A percentile compares a stretch with the other conserved stretches of the same genome.
Evolutionary conservation across 2,888 invertebrate species (phyloP).

Genomic region (Glyphotaelius pellucidus): DNA sequence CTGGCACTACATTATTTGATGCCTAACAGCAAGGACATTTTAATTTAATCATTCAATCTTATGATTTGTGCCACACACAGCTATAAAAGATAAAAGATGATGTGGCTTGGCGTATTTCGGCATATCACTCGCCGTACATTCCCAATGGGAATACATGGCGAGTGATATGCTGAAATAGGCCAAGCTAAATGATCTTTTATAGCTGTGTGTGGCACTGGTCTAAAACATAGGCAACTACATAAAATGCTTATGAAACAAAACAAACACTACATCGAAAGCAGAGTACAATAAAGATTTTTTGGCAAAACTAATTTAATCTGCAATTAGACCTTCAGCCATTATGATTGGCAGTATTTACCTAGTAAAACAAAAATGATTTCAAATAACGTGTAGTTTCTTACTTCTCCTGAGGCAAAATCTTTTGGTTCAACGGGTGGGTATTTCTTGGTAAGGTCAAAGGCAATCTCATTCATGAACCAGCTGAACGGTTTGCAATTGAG

Average conservation of each 20-base stretch:
- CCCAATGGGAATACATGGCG: no score
- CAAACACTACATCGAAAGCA: not conserved
- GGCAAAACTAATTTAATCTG: not conserved
- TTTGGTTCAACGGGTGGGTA: constrained; percentile 94
- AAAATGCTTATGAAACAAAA: not conserved
- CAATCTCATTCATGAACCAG: constrained; percentile 96
- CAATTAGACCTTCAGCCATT: not conserved
- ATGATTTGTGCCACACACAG: no score
- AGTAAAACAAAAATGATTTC: not conserved
- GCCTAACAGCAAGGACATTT: not conserved
- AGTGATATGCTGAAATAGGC: no score
- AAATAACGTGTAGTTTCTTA: constrained; percentile 70
- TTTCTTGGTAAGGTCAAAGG: constrained; percentile 90
- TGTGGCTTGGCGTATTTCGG: no score
- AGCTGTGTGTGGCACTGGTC: no score
- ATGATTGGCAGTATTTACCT: not conserved
- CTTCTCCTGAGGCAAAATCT: constrained; percentile 88
- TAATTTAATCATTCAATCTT: not conserved
- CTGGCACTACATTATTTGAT: not conserved
- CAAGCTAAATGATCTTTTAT: no score
- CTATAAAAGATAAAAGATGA: no score
- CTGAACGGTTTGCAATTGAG: constrained; percentile 94
- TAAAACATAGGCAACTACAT: not conserved
- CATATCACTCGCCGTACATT: no score
- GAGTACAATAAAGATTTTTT: not conserved